Evolutionary conservation across 2,888 invertebrate species (phyloP).

Genomic region (Dasysyrphus albostriatus): DNA sequence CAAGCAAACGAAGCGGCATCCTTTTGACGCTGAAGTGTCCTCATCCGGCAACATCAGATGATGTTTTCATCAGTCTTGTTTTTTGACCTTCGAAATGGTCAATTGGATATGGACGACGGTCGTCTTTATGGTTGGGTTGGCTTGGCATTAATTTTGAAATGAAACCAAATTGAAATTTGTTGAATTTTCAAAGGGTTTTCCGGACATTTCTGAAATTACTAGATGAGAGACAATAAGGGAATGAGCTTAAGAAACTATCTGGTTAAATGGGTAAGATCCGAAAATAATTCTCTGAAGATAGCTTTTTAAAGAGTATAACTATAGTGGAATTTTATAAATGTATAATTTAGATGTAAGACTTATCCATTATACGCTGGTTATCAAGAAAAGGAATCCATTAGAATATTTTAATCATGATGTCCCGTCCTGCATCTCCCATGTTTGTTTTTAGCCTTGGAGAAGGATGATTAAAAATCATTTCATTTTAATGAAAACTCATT

Average conservation of each 20-base stretch:
- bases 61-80: slow-evolving; percentile 65
- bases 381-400: not conserved
- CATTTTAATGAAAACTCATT: not conserved
- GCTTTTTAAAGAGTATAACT: not conserved
- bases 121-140: slow-evolving; percentile 22
- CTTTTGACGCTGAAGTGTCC: slow-evolving; percentile 36
- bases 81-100: slow-evolving; percentile 66
- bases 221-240: not conserved
- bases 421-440: not conserved
- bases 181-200: slow-evolving; percentile 3
- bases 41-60: slow-evolving; percentile 50
- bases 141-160: not conserved
- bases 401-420: not conserved
- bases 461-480: not conserved
- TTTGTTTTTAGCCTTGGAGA: not conserved
- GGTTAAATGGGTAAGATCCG: not conserved
- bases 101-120: slow-evolving; percentile 37
- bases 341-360: not conserved
- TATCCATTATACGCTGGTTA: not conserved
- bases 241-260: not conserved
- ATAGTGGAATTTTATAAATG: not conserved
- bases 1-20: slow-evolving; percentile 31
- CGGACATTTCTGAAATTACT: slow-evolving; percentile 1
- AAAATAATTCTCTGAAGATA: not conserved
- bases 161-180: slow-evolving; percentile 31